A percentile compares a stretch with the other conserved stretches of the same genome.
Conservation (phyloP, 2,113 vertebrate genomes). For the Colius striatus region DNA sequence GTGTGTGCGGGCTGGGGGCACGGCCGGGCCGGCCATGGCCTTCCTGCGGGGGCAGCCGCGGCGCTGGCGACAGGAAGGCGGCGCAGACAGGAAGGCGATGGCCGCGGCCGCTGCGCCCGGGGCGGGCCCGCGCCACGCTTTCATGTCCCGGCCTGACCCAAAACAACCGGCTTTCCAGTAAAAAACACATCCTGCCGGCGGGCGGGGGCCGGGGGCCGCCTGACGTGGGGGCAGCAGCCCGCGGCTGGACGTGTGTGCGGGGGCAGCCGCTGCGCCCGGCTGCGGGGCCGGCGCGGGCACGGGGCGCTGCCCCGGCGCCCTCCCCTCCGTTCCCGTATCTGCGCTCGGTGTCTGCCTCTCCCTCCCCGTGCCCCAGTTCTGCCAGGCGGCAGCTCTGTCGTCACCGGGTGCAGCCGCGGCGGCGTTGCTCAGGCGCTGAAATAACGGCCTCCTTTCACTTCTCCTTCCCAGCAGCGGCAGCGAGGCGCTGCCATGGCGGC, state of each 20-base stretch:
- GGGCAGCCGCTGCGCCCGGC: rapidly evolving
- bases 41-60: not conserved
- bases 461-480: not conserved
- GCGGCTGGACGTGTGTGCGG: too few species aligned
- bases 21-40: not conserved
- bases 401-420: rapidly evolving
- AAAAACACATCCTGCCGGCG: constrained; percentile 27
- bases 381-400: not conserved
- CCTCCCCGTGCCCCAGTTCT: not conserved
- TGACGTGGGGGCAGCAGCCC: too few species aligned
- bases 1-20: not conserved
- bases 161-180: constrained; percentile 7
- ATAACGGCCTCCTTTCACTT: not conserved
- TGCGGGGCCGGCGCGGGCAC: too few species aligned
- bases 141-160: constrained; percentile 51
- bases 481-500: rapidly evolving
- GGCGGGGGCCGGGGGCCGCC: not conserved
- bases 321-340: too few species aligned
- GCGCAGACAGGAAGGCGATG: constrained; percentile 34
- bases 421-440: not conserved
- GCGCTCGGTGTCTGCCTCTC: not conserved
- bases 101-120: not conserved
- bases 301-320: too few species aligned
- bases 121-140: not conserved
- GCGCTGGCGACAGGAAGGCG: constrained; percentile 54